Base-by-base conservation (phyloP, 2,888 invertebrate species). In the Escarpia spicata region DNA sequence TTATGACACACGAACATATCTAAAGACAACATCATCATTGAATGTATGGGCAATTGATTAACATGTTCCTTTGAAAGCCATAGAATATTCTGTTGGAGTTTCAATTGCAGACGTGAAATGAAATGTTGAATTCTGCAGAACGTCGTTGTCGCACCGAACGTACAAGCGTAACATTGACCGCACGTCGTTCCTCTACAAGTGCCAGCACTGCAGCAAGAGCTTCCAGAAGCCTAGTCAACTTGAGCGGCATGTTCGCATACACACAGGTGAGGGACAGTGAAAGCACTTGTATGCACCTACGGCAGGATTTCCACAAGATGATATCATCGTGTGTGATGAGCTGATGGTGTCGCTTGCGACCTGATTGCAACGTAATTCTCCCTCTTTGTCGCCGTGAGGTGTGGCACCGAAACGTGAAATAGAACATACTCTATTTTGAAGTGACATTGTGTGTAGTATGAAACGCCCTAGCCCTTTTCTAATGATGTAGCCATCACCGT, bases 201-300 rank as follows among this genome's bases (percentile, higher is more conserved):
- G 97, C 94, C 93, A 95, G 52, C 95, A 96, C 45, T 97, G 97
- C 94, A 96, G 96, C 1, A 97, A 97, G 95, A 96, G 95, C 1
- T 97, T 97, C 94, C 96, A 97, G 95, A 98, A 98, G 95, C 97
- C 97, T 6, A 97, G 97, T 95, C 97, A 98, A 94, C 96, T 98
- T 92, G 97, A 97, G 94, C 96, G 98, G 43, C 98, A 98, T 95
- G 96, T 97, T 90, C 96, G 98, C 93, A 97, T 98, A 52, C 98
- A 98, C 95, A 98, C 97, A 31, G 98, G 98, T 94, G 97, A 97
- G 92, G 1, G 58, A n/a, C n/a, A 91, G 3, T 91, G 91, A 75
- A 26, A 75, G 75, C 26, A 75, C 19, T 75, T 6, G 4, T 6
- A 26, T 19, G n/a, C 75, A 26, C 12, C 6, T 12, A 91, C 43